phyloP scores from a whole-genome alignment of 2,888 invertebrate genomes.

The Nudaria mundana region DNA sequence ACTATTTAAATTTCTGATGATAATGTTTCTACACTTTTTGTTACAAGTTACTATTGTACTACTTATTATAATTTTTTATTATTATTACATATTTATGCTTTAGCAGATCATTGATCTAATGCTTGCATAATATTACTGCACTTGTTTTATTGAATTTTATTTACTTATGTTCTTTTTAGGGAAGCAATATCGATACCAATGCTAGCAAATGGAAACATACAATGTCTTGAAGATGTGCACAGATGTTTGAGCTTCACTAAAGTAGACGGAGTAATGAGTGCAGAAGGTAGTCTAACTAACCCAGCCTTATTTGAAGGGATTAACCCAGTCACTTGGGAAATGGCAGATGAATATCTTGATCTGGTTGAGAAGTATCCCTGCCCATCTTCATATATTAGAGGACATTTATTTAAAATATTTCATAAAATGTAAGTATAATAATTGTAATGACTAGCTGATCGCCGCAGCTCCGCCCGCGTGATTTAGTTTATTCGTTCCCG shows the following conservation, averaged over 20 bases:
- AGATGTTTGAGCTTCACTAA: slow-evolving; percentile 92
- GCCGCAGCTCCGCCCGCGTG: no score
- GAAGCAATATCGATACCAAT: slow-evolving; percentile 94
- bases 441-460: not conserved
- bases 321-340: slow-evolving; percentile 93
- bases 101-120: no score
- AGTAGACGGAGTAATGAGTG: slow-evolving; percentile 93
- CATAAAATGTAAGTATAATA: slow-evolving; percentile 89
- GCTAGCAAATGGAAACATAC: slow-evolving; percentile 98
- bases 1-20: no score
- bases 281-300: slow-evolving; percentile 98
- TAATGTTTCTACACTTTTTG: no score
- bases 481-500: no score
- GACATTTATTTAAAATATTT: slow-evolving; percentile 97
- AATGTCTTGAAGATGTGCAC: slow-evolving; percentile 92
- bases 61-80: no score
- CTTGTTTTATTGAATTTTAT: no score
- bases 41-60: no score
- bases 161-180: no score
- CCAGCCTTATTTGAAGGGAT: slow-evolving; percentile 93
- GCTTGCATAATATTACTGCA: no score
- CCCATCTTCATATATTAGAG: slow-evolving; percentile 93
- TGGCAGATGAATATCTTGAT: slow-evolving; percentile 93
- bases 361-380: slow-evolving; percentile 92
- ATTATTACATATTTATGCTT: no score